Percentiles rank a stretch among this genome's conserved stretches.
Evolutionary conservation across 2,888 invertebrate species (phyloP).

Genomic region (Leptinotarsa rubiginosa): DNA sequence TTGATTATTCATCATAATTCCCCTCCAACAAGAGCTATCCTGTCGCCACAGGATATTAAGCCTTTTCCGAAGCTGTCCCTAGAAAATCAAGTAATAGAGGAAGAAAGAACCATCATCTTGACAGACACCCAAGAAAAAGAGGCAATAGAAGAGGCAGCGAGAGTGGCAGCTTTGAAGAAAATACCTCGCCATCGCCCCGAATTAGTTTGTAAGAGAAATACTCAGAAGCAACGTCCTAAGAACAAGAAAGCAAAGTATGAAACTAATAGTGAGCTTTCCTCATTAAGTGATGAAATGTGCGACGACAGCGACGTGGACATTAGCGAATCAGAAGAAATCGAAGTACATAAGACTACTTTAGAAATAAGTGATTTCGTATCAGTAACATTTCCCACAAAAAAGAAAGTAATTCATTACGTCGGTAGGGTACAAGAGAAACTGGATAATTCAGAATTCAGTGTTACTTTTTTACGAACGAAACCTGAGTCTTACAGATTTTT

Average conservation of each 20-base stretch:
- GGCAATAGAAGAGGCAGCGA: constrained; percentile 17
- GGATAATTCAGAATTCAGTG: constrained; percentile 2
- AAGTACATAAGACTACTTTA: too few relatives aligned
- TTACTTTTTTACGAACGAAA: background rate
- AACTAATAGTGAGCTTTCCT: background rate
- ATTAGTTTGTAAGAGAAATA: background rate
- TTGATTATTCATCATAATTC: constrained; percentile 14
- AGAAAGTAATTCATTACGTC: background rate
- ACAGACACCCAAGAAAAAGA: constrained; percentile 24
- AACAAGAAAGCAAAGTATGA: background rate
- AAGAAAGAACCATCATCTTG: constrained; percentile 10
- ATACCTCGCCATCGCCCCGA: background rate
- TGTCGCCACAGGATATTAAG: background rate
- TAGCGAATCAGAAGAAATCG: background rate
- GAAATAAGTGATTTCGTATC: background rate
- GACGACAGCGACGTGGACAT: background rate
- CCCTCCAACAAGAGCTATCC: background rate
- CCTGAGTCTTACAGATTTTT: background rate
- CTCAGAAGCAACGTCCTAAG: background rate
- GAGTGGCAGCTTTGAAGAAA: constrained; percentile 4
- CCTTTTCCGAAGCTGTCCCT: constrained; percentile 15
- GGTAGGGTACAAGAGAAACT: background rate
- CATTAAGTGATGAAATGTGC: background rate
- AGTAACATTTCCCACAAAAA: background rate
- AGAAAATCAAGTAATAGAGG: constrained; percentile 11